Evolutionary conservation across 2,113 vertebrate species (phyloP).

Genomic region (Zeus faber): DNA sequence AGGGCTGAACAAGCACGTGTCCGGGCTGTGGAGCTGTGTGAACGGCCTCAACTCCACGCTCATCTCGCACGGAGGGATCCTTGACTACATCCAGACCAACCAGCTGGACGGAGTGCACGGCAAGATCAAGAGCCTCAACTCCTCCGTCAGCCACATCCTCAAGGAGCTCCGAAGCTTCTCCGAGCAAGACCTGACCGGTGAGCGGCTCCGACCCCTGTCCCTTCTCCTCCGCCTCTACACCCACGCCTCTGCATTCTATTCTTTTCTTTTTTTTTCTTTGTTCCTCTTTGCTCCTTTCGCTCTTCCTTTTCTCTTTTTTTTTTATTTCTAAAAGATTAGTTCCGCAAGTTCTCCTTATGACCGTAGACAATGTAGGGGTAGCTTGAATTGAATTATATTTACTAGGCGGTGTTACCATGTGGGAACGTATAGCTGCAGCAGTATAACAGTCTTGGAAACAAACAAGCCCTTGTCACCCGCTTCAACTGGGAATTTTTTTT

Average conservation of each 20-base stretch:
- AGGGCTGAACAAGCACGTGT: slow-evolving; percentile 83
- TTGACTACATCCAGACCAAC: slow-evolving; percentile 77
- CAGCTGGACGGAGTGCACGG: slow-evolving; percentile 74
- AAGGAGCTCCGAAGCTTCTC: slow-evolving; percentile 68
- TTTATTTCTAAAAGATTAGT: neutral
- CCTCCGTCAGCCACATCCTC: slow-evolving; percentile 75
- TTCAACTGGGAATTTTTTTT: neutral
- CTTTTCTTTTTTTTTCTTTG: neutral
- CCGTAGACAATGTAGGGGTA: neutral
- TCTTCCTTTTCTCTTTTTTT: neutral
- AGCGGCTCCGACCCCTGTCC: slow-evolving; percentile 20
- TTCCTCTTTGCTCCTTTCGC: neutral
- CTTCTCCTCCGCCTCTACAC: neutral
- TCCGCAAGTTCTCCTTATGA: neutral
- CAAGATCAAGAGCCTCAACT: slow-evolving; percentile 80
- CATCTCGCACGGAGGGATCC: slow-evolving; percentile 65
- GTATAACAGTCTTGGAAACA: neutral
- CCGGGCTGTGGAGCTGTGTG: slow-evolving; percentile 83
- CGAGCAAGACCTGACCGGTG: slow-evolving; percentile 64
- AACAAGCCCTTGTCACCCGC: neutral
- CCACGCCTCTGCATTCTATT: neutral
- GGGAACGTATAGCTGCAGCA: no score
- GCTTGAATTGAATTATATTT: no score
- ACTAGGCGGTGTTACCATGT: no score
- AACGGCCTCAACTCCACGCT: slow-evolving; percentile 81